Evolutionary conservation across 2,797 vertebrate species (phyloP).

Genomic region (Rhincodon typus): DNA sequence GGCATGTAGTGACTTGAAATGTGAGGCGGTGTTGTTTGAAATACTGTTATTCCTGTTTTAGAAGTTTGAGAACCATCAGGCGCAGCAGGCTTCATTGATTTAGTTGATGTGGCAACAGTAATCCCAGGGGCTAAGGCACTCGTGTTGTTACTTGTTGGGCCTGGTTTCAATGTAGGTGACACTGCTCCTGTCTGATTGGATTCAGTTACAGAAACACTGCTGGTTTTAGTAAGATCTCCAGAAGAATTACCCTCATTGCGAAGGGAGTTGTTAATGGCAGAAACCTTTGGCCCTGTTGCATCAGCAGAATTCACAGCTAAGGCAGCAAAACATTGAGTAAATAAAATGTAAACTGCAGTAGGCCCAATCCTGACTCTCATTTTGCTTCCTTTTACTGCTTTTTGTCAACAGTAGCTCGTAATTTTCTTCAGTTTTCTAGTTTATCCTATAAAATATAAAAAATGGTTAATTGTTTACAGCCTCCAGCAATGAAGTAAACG

Average conservation of each 20-base stretch:
- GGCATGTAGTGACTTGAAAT: not conserved
- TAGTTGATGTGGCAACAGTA: conserved; percentile 7
- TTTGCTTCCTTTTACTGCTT: not conserved
- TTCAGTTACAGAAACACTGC: not conserved
- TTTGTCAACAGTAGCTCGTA: not conserved
- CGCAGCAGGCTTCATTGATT: not conserved
- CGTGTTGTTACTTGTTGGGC: not conserved
- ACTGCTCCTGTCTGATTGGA: not conserved
- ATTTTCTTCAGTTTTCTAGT: conserved; percentile 3
- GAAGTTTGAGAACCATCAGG: not conserved
- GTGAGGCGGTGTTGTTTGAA: not conserved
- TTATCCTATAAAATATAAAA: conserved; percentile 16
- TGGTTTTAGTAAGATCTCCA: not conserved
- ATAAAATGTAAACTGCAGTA: not conserved
- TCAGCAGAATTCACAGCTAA: not conserved
- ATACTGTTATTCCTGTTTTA: not conserved
- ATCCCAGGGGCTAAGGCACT: not conserved
- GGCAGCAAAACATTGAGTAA: not conserved
- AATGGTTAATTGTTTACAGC: not conserved
- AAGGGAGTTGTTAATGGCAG: not conserved
- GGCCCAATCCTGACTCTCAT: not conserved
- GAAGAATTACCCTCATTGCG: not conserved
- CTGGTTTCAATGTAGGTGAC: not conserved
- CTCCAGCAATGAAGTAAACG: not conserved
- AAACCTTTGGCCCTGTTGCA: not conserved